Percentiles rank a stretch among this genome's conserved stretches.
These are phyloP conservation scores for Corvus moneduloides DNA, from an alignment of 2,113 vertebrate genomes.

Conservation along the genomic window DNA sequence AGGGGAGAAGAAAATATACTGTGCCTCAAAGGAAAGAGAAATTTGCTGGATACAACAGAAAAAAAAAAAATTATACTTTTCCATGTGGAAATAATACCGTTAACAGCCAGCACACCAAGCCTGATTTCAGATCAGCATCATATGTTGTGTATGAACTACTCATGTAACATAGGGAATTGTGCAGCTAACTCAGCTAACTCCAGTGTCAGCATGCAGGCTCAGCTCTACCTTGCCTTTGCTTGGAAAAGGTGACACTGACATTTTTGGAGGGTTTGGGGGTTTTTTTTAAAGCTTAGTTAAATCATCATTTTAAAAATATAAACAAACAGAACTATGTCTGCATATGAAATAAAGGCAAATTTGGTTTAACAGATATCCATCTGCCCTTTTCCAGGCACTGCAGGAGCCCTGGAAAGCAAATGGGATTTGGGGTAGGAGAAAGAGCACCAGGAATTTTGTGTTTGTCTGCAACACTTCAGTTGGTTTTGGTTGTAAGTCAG, in stretches of 20 bases:
- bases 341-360: background rate
- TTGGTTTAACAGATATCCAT: background rate
- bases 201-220: background rate
- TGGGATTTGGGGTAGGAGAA: background rate
- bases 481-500: background rate
- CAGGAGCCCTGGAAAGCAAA: background rate
- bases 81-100: conserved; percentile 24
- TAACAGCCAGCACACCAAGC: background rate
- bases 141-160: background rate
- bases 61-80: background rate
- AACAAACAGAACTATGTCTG: background rate
- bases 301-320: background rate
- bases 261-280: background rate
- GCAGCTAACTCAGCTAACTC: background rate
- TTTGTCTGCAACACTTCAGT: background rate
- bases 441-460: background rate
- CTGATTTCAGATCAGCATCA: conserved; percentile 17
- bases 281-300: background rate
- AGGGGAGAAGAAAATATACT: background rate
- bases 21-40: background rate
- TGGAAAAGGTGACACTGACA: background rate
- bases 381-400: background rate
- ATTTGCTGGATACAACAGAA: background rate
- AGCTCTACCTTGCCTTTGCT: background rate
- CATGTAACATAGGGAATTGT: background rate